Percentiles rank a stretch among this genome's conserved stretches.
Evolutionary conservation across 2,113 vertebrate species (phyloP).

Genomic region (Sterrhoptilus dennistouni): DNA sequence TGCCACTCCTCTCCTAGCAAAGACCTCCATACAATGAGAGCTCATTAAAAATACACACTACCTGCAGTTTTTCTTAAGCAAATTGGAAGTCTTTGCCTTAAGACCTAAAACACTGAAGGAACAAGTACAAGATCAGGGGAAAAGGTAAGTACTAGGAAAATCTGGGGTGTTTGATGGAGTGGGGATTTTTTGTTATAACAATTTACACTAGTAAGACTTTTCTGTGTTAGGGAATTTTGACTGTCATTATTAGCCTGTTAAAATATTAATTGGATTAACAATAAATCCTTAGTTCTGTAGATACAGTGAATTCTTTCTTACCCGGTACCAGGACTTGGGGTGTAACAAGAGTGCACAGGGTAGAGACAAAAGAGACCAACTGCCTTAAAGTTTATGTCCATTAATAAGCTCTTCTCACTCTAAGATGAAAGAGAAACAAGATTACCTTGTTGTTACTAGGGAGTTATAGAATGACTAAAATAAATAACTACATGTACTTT

Average conservation of each 20-base stretch:
- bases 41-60: background rate
- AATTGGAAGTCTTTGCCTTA: background rate
- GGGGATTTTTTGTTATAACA: background rate
- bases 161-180: background rate
- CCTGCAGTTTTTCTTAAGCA: background rate
- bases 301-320: background rate
- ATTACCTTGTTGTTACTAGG: background rate
- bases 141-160: background rate
- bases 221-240: background rate
- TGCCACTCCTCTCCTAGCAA: background rate
- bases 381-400: background rate
- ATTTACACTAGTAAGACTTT: background rate
- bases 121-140: background rate
- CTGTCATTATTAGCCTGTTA: background rate
- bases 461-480: background rate
- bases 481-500: background rate
- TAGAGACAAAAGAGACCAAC: background rate
- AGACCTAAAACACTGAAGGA: background rate
- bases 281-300: background rate
- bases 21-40: background rate
- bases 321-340: background rate
- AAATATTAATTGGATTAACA: background rate
- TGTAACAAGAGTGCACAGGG: background rate
- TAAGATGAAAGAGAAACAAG: background rate
- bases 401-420: background rate